phyloP scores from a whole-genome alignment of 64 coral and sea anemone species.

The Hydrozoanthus tunicans region DNA sequence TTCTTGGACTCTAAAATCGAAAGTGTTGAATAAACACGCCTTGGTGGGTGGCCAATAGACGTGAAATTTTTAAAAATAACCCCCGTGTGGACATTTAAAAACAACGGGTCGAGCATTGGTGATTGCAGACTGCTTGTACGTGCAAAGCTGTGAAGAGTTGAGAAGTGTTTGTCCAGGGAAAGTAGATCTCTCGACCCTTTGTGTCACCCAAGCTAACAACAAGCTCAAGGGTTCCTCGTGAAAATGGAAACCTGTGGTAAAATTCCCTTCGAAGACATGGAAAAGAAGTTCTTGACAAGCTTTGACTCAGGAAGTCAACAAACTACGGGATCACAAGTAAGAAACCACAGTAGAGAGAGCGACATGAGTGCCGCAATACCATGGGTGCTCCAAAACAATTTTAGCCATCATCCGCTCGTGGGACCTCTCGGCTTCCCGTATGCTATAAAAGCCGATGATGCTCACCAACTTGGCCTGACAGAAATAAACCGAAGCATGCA shows the following conservation, averaged over 20 bases:
- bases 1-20: background rate
- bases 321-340: constrained; percentile 1
- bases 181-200: constrained; percentile 13
- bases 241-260: constrained; percentile 37
- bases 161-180: background rate
- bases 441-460: constrained; percentile 46
- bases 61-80: constrained; percentile 61
- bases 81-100: constrained; percentile 45
- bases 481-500: constrained; percentile 51
- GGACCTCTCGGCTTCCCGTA: background rate
- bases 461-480: constrained; percentile 10
- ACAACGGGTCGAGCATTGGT: background rate
- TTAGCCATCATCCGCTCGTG: constrained; percentile 9
- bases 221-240: background rate
- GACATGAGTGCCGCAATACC: constrained; percentile 1
- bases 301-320: constrained; percentile 45
- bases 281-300: constrained; percentile 19
- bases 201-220: constrained; percentile 18
- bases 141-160: constrained; percentile 1
- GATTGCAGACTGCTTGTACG: constrained; percentile 31
- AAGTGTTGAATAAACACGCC: constrained; percentile 62
- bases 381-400: constrained; percentile 43
- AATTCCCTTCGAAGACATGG: background rate
- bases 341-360: constrained; percentile 53
- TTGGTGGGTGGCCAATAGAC: constrained; percentile 69